Conservation (phyloP, 2,113 vertebrate genomes). For the Chionis minor region DNA sequence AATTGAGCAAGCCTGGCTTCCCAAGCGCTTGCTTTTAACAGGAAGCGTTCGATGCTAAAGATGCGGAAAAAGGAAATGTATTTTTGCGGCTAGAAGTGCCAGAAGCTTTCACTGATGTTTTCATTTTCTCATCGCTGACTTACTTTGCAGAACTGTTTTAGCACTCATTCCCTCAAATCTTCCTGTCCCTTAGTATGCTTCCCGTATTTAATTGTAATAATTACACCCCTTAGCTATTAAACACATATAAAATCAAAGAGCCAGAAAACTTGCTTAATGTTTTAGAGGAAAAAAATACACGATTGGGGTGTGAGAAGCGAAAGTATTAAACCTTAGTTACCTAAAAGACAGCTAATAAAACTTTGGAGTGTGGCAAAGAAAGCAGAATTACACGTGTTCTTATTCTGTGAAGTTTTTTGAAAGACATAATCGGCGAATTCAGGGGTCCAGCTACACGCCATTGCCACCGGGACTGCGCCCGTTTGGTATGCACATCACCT, state of each 20-base stretch:
- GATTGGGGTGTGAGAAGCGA: neutral
- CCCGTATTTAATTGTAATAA: neutral
- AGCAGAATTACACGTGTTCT: neutral
- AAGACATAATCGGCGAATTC: neutral
- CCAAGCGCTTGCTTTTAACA: neutral
- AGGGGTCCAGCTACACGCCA: neutral
- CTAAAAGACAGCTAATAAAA: slow-evolving; percentile 37
- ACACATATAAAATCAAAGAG: slow-evolving; percentile 13
- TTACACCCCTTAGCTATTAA: slow-evolving; percentile 24
- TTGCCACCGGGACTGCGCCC: rapidly evolving
- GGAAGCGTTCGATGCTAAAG: neutral
- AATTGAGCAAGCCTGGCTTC: neutral
- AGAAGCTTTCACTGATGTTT: neutral
- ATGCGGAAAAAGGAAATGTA: neutral
- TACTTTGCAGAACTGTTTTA: neutral
- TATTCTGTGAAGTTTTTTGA: neutral
- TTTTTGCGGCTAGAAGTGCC: neutral
- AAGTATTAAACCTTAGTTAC: neutral
- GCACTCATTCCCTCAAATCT: neutral
- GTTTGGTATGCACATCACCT: neutral
- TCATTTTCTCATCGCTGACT: neutral
- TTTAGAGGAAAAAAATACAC: neutral
- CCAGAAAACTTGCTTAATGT: slow-evolving; percentile 9
- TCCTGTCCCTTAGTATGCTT: neutral
- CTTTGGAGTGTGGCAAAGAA: slow-evolving; percentile 35